Base-by-base conservation (phyloP, 2,113 vertebrate genomes). In the Vicugna pacos region DNA sequence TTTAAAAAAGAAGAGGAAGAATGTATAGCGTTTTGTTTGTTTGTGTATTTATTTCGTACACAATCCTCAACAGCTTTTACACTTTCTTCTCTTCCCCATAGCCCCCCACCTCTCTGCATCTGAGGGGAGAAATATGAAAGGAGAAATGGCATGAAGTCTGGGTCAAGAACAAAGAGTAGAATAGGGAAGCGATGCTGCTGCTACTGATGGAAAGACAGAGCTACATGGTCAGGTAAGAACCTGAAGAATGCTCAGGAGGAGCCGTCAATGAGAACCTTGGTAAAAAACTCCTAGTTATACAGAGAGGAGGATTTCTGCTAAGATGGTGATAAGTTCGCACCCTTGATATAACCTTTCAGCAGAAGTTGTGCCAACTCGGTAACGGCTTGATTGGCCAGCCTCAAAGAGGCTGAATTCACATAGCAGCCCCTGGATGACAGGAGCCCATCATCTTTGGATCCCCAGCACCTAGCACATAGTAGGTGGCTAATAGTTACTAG, bases 171-270 rank as follows among this genome's bases (percentile, higher is more conserved):
- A 32, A 60, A 65, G 50, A 58, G 22, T 11, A n/a, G 70, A 50
- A 48, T 6, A 91, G 64, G 54, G 77, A 73, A 88, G 46, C 5
- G 16, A 30, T 0, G 0, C 64, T 30, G 19, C 38, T 65, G 14
- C n/a, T 42, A 3, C 11, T 24, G 32, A 28, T 20, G 62, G 32
- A 60, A 65, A 73, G 67, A 19, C 32, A 56, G 79, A 76, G 38
- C 24, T 6, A 1, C 1, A 0, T 17, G 4, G 24, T 4, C 1
- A 17, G 9, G 15, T 32, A 46, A 42, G 22, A 54, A 56, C 50
- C 17, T 19, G 30, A 35, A 26, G 32, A 24, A 67, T 50, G 3
- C 28, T 81, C 60, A 19, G 20, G 28, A 92, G 35, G 22, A 80
- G 35, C 1, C 0, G 3, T 54, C 94, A 30, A 0, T 19, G 62